Conservation (phyloP, 2,888 invertebrate genomes). For the Azorinus chamasolen region DNA sequence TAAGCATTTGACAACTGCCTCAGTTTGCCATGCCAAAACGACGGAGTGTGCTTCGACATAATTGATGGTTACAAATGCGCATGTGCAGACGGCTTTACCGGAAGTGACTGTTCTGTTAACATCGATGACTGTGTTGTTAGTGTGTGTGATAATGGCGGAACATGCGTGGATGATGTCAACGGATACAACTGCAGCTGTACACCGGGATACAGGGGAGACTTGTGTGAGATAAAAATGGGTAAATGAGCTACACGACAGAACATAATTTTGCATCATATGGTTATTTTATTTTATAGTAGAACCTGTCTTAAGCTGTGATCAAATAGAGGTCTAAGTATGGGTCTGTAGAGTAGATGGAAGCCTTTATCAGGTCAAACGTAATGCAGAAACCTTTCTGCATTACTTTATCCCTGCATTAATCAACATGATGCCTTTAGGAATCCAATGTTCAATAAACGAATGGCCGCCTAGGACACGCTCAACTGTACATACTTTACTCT, state of each 20-base stretch:
- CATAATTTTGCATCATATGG: no score
- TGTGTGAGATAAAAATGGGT: conserved; percentile 51
- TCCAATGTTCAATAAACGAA: no score
- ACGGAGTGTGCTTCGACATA: conserved; percentile 27
- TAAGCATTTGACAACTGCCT: conserved; percentile 40
- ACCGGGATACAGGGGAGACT: conserved; percentile 19
- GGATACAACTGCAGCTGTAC: conserved; percentile 29
- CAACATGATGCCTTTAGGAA: no score
- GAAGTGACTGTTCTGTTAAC: conserved; percentile 30
- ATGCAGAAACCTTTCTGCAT: no score
- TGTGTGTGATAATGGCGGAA: conserved; percentile 36
- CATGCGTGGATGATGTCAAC: conserved; percentile 31
- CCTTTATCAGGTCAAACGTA: no score
- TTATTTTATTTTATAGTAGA: no score
- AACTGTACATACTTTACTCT: no score
- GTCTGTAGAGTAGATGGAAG: no score
- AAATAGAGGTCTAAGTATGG: no score
- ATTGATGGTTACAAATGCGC: conserved; percentile 29
- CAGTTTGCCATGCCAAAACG: conserved; percentile 40
- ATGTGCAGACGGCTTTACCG: conserved; percentile 36
- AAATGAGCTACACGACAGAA: not conserved
- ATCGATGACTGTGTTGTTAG: conserved; percentile 38
- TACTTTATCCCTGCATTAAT: no score
- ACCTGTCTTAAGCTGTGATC: no score
- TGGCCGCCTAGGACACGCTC: no score